These are phyloP conservation scores for Idaea straminata DNA, from an alignment of 2,888 invertebrate genomes.

Conservation along the genomic window DNA sequence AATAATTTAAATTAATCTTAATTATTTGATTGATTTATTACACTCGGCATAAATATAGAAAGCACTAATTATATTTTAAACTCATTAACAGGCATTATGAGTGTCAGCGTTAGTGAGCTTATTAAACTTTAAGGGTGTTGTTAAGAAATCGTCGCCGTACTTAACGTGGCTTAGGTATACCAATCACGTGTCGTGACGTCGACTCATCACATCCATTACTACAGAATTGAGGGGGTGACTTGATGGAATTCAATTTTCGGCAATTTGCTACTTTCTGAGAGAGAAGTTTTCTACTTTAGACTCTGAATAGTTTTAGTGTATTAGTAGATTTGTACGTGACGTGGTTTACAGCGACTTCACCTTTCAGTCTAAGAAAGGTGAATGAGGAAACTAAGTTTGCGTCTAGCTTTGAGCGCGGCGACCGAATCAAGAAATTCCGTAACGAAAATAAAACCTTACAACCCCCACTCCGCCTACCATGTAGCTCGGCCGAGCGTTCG, in stretches of 20 bases:
- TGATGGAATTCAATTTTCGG: constrained; percentile 32
- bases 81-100: background rate
- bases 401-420: too few relatives aligned
- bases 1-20: too few relatives aligned
- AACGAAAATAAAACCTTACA: too few relatives aligned
- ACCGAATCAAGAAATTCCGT: too few relatives aligned
- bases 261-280: constrained; percentile 32
- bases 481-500: too few relatives aligned
- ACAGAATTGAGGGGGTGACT: constrained; percentile 32
- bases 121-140: constrained; percentile 4
- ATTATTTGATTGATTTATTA: too few relatives aligned
- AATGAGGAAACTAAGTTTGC: background rate
- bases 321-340: constrained; percentile 6
- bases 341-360: background rate
- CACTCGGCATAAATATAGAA: too few relatives aligned
- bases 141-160: background rate
- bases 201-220: constrained; percentile 34
- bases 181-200: constrained; percentile 18
- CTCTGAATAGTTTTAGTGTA: constrained; percentile 17
- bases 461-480: too few relatives aligned
- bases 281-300: constrained; percentile 28
- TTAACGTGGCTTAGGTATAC: background rate
- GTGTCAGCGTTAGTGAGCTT: constrained; percentile 2
- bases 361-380: background rate
- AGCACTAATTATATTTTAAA: background rate